These are phyloP conservation scores for Actinernus sp. DNA, from an alignment of 92 coral and sea anemone genomes.

Conservation along the genomic window DNA sequence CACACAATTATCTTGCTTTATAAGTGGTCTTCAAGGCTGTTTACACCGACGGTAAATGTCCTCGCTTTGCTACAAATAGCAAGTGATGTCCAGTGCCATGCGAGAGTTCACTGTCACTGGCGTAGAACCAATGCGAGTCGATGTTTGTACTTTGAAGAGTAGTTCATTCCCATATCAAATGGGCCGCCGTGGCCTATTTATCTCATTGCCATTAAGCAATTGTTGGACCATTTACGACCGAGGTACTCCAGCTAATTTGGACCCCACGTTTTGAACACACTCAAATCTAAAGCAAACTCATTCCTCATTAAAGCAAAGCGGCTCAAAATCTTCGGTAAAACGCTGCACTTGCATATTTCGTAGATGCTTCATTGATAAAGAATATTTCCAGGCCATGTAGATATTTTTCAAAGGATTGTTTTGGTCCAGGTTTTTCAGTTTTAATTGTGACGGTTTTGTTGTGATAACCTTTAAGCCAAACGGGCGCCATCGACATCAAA, in stretches of 20 bases:
- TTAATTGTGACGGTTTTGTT: neutral
- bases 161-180: slow-evolving; percentile 26
- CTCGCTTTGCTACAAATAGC: too few relatives aligned
- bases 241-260: slow-evolving; percentile 2
- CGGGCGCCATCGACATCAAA: too few relatives aligned
- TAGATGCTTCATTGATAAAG: neutral
- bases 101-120: too few relatives aligned
- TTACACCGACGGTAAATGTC: too few relatives aligned
- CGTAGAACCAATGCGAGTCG: too few relatives aligned
- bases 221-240: slow-evolving; percentile 7
- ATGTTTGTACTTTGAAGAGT: slow-evolving; percentile 30
- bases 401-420: neutral
- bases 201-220: slow-evolving; percentile 7
- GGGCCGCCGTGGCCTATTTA: slow-evolving; percentile 20
- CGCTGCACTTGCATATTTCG: neutral
- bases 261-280: neutral
- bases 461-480: neutral
- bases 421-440: neutral
- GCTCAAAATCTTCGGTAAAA: neutral
- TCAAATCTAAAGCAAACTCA: neutral
- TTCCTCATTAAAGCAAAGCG: neutral
- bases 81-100: too few relatives aligned
- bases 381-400: neutral
- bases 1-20: neutral
- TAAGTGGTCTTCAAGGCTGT: neutral